phyloP scores from a whole-genome alignment of 2,797 vertebrate species.

The Anomalospiza imberbis region DNA sequence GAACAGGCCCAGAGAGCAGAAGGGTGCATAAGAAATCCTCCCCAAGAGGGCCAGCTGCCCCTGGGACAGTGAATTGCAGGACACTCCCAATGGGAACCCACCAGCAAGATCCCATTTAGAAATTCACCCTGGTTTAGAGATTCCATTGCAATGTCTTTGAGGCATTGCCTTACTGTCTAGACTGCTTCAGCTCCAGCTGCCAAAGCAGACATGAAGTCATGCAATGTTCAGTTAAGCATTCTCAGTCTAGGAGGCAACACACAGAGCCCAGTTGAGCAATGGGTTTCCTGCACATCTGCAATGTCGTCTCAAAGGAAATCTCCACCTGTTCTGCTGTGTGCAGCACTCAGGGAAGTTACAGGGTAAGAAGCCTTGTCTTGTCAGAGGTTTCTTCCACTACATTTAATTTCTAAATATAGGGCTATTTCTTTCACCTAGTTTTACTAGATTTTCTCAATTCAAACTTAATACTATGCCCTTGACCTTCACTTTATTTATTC shows the following conservation, averaged over 20 bases:
- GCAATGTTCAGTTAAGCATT: not conserved
- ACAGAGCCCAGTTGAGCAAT: not conserved
- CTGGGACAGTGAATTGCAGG: not conserved
- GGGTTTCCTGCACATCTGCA: not conserved
- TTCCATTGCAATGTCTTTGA: not conserved
- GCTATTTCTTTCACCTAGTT: not conserved
- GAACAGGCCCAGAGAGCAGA: not conserved
- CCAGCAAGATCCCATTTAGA: not conserved
- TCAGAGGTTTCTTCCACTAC: not conserved
- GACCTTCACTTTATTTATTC: not conserved
- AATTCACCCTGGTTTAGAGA: not conserved
- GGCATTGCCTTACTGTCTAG: not conserved
- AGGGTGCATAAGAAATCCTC: not conserved
- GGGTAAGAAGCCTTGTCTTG: not conserved
- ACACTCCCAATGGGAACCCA: fast-evolving
- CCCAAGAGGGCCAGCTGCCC: not conserved
- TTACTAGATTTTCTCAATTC: not conserved
- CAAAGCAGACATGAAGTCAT: not conserved
- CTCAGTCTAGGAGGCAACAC: not conserved
- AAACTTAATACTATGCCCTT: not conserved
- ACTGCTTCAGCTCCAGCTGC: not conserved
- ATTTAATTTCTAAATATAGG: not conserved
- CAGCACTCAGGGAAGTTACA: not conserved
- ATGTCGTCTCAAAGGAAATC: not conserved
- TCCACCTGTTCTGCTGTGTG: not conserved